These are phyloP conservation scores for Bombus polaris DNA, from an alignment of 1,140 invertebrate species.

Conservation along the genomic window DNA sequence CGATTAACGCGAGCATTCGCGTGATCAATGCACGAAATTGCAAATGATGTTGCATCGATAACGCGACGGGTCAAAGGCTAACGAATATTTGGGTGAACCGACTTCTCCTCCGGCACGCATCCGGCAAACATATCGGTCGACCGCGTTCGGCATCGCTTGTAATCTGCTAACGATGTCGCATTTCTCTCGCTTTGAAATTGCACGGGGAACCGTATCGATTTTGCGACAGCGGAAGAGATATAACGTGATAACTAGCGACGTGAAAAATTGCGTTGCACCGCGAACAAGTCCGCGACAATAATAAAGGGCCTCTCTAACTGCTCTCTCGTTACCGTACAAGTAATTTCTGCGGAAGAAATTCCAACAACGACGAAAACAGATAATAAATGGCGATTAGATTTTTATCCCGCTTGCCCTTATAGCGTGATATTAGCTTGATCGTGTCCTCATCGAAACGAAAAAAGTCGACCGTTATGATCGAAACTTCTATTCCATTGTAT, in stretches of 20 bases:
- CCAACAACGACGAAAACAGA: too few species aligned
- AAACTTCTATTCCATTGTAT: too few species aligned
- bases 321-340: background rate
- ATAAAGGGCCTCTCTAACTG: background rate
- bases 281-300: background rate
- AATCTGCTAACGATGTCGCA: slow-evolving; percentile 3
- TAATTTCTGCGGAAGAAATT: background rate
- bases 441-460: too few species aligned
- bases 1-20: background rate
- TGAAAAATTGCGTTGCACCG: background rate
- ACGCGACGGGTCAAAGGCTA: slow-evolving; percentile 37
- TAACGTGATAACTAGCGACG: background rate
- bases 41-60: slow-evolving; percentile 16
- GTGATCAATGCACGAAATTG: background rate
- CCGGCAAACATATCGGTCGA: background rate
- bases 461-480: too few species aligned
- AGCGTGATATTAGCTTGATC: too few species aligned
- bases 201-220: background rate
- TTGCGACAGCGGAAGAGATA: background rate
- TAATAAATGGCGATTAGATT: background rate
- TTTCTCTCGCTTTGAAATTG: slow-evolving; percentile 14
- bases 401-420: background rate
- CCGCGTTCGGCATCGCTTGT: background rate
- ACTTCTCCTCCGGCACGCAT: background rate
- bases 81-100: background rate